Conservation (phyloP, 2,113 vertebrate species). For the Hypanus sabinus region DNA sequence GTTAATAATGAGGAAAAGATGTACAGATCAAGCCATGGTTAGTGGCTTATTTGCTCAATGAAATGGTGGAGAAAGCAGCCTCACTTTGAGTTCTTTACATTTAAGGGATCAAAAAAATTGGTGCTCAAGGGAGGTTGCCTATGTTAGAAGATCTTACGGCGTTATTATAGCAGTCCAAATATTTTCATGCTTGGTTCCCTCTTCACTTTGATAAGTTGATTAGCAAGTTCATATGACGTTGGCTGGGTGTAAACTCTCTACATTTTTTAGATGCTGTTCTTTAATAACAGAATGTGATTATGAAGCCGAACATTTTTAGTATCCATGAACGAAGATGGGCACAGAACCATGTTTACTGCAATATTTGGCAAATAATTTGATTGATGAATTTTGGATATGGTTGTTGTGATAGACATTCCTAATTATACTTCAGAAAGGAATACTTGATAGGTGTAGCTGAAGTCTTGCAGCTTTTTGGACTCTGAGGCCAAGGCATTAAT, state of each 20-base stretch:
- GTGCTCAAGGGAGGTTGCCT: background rate
- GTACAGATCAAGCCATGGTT: background rate
- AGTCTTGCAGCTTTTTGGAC: background rate
- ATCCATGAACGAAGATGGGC: background rate
- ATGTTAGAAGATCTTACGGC: background rate
- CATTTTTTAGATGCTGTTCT: background rate
- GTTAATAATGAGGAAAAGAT: background rate
- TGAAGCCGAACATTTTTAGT: background rate
- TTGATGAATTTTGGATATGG: background rate
- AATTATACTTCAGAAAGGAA: background rate
- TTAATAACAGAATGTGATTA: background rate
- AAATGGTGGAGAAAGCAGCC: background rate
- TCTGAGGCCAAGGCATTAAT: background rate
- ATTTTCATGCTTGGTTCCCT: background rate
- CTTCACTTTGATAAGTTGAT: constrained; percentile 11
- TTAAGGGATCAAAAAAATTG: constrained; percentile 5
- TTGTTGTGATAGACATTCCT: background rate
- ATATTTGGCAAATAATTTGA: background rate
- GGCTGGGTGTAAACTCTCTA: background rate
- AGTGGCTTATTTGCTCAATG: background rate
- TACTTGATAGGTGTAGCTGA: background rate
- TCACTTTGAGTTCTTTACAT: background rate
- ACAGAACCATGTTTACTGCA: background rate
- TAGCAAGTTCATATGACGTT: background rate
- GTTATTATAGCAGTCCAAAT: background rate